phyloP scores from a whole-genome alignment of 35 echinoderm and acorn worm genomes.

The Anneissia japonica region DNA sequence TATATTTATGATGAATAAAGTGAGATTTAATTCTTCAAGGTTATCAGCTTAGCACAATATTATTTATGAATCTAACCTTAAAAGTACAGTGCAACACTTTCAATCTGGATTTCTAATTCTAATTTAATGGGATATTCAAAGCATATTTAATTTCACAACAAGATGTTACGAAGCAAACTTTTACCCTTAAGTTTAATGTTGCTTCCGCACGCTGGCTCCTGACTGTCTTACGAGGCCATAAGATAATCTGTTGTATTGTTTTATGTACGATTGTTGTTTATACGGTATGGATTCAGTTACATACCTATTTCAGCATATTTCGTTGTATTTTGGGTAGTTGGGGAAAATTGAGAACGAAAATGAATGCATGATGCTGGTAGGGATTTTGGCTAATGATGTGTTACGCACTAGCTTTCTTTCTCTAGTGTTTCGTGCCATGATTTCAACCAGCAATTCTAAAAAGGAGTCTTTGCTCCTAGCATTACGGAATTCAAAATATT shows the following conservation, averaged over 20 bases:
- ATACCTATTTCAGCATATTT: background rate
- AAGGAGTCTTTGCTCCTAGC: too few species aligned
- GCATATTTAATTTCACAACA: background rate
- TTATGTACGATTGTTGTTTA: background rate
- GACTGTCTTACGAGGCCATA: background rate
- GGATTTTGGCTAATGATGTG: background rate
- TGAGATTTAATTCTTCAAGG: too few species aligned
- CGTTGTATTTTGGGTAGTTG: background rate
- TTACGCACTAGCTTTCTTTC: background rate
- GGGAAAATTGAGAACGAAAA: background rate
- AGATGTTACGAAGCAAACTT: background rate
- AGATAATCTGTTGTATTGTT: background rate
- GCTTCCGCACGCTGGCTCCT: background rate
- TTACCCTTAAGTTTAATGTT: background rate
- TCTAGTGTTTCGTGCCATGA: too few species aligned
- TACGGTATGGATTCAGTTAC: background rate
- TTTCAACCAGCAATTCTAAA: too few species aligned
- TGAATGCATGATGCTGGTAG: background rate
- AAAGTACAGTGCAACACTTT: too few species aligned
- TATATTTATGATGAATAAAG: too few species aligned
- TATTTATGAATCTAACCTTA: too few species aligned
- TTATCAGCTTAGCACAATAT: too few species aligned
- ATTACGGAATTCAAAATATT: too few species aligned
- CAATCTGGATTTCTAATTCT: too few species aligned
- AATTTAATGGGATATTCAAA: background rate